These are phyloP conservation scores for Rhagologus leucostigma DNA, from an alignment of 2,113 vertebrate species.

Conservation along the genomic window DNA sequence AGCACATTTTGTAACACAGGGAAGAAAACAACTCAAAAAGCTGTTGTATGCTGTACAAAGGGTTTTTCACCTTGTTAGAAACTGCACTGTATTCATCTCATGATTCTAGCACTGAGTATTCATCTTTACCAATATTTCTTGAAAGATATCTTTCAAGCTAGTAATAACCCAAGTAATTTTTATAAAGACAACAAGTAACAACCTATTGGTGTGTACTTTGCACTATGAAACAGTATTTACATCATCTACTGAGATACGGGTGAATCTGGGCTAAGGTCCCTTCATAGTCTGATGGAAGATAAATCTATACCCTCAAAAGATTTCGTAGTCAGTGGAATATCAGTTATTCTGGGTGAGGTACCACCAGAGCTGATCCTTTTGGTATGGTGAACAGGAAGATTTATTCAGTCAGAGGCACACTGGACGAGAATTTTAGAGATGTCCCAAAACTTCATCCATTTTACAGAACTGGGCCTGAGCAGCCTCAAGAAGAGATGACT, in stretches of 20 bases:
- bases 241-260: not conserved
- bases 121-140: not conserved
- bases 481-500: not conserved
- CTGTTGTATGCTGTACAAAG: not conserved
- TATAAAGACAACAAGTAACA: not conserved
- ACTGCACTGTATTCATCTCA: not conserved
- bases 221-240: not conserved
- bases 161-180: not conserved
- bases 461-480: rapidly evolving
- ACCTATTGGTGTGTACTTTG: not conserved
- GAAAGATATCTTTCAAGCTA: not conserved
- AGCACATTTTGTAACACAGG: not conserved
- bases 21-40: not conserved
- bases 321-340: not conserved
- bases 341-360: not conserved
- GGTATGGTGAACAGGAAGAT: not conserved
- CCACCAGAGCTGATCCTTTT: not conserved
- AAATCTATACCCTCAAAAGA: not conserved
- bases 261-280: not conserved
- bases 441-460: not conserved
- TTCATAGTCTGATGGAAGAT: not conserved
- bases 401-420: not conserved
- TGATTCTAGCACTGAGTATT: not conserved
- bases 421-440: not conserved
- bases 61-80: not conserved